Conservation (phyloP, 2,797 vertebrate genomes). For the Rhodeus uyekii region DNA sequence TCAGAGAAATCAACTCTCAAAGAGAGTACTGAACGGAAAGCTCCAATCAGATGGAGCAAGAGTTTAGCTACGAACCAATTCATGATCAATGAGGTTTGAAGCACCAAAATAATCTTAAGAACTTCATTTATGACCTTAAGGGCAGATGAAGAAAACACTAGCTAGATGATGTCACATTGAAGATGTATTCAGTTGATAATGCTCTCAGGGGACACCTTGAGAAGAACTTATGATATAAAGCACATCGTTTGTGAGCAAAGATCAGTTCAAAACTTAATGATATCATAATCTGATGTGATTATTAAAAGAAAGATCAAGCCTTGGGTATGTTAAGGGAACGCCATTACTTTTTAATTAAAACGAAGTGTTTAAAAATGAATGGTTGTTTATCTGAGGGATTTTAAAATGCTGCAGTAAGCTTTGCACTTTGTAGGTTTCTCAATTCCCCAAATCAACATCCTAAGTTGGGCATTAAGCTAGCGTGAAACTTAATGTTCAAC, state of each 20-base stretch:
- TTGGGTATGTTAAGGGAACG: not conserved
- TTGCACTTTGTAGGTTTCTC: slow-evolving; percentile 10
- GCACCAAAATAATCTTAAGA: not conserved
- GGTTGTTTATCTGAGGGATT: slow-evolving; percentile 22
- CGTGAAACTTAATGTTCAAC: not conserved
- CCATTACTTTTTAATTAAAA: slow-evolving; percentile 34
- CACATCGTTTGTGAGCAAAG: not conserved
- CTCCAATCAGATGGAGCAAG: not conserved
- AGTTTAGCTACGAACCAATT: not conserved
- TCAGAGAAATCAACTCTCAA: not conserved
- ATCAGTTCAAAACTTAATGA: not conserved
- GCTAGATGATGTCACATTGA: not conserved
- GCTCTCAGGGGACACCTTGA: not conserved
- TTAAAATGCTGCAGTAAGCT: slow-evolving; percentile 8
- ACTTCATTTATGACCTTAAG: not conserved
- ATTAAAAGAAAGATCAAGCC: slow-evolving; percentile 17
- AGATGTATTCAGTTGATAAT: not conserved
- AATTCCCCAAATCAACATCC: slow-evolving; percentile 17
- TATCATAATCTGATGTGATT: slow-evolving; percentile 11
- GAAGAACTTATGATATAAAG: not conserved
- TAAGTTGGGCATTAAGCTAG: not conserved
- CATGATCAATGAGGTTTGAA: not conserved
- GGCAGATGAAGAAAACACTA: not conserved
- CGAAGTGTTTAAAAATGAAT: slow-evolving; percentile 39
- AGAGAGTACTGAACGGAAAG: not conserved